Base-by-base conservation (phyloP, 2,888 invertebrate genomes). In the Aleiodes testaceus region DNA sequence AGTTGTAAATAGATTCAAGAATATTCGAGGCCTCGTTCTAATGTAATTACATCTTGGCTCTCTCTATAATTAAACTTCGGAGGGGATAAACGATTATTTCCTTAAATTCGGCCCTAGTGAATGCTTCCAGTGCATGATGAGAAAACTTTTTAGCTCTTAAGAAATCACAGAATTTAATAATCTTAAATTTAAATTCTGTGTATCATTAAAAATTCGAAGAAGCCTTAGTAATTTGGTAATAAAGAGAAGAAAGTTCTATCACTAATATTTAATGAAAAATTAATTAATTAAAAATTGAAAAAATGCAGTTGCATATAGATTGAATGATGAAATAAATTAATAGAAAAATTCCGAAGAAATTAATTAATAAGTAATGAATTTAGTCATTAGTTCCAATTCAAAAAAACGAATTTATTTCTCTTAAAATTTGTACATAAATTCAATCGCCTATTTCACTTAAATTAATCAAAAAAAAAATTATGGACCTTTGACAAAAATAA, bases 331-430 rank as follows among this genome's bases (percentile, higher is more conserved):
- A 18, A 16, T 44, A 63, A 61, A 11, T 36, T 36, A 36, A 36
- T 36, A 36, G 36, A 36, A 1, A 36, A 36, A 36, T 36, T 36
- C 36, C 36, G 36, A 36, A 2, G 36, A 42, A 42, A 61, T 44
- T 42, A 61, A 16, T 36, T 20, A 44, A 26, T 22, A 63, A 45
- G 45, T n/a, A 22, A 45, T 44, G 6, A 36, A 59, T 59, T 36
- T 59, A 59, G 45, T 12, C 63, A 11, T 20, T 45, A 66, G 26
- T 55, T 20, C 66, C 61, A 20, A 59, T 70, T 64, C 49, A 45
- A 53, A 72, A 53, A 72, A 72, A 72, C 67, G 63, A 52, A 67
- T 72, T 72, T 67, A 72, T 67, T 67, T 67, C 52, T 72, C 45
- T 53, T 67, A 72, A 64, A 63, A 63, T 72, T 68, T 67, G 63